phyloP scores from a whole-genome alignment of 2,888 invertebrate genomes.

The Cephalotes varians region DNA sequence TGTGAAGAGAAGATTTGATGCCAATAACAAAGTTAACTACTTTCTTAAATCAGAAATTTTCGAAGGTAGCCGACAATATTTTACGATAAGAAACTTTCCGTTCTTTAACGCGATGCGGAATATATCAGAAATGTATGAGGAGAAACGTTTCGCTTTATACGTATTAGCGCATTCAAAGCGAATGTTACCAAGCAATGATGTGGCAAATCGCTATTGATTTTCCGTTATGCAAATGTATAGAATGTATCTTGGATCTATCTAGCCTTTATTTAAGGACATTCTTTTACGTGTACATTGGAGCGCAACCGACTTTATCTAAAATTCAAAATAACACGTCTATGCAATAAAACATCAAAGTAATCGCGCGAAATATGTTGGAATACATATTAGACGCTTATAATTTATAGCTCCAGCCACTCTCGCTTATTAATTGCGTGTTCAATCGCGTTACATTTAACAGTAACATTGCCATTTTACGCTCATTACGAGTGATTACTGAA shows the following conservation, averaged over 20 bases:
- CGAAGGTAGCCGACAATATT: background rate
- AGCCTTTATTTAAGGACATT: background rate
- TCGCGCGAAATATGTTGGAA: background rate
- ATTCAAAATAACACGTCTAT: background rate
- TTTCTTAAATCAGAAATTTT: background rate
- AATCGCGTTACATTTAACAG: conserved; percentile 65
- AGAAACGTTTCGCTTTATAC: background rate
- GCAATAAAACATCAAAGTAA: background rate
- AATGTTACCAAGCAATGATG: background rate
- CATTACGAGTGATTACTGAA: conserved; percentile 40
- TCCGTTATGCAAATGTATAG: conserved; percentile 15
- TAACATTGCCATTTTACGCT: conserved; percentile 61
- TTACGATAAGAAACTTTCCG: background rate
- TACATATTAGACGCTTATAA: background rate
- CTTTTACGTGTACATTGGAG: background rate
- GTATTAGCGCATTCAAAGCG: conserved; percentile 1
- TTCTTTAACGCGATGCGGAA: background rate
- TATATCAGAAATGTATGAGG: background rate
- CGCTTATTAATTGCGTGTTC: conserved; percentile 67
- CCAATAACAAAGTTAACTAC: background rate
- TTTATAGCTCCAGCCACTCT: conserved; percentile 54
- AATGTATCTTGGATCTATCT: background rate
- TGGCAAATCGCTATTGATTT: conserved; percentile 15
- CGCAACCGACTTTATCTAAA: background rate
- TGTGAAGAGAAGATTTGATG: background rate